Conservation (phyloP, 1,140 invertebrate genomes). For the Euwallacea fornicatus region DNA sequence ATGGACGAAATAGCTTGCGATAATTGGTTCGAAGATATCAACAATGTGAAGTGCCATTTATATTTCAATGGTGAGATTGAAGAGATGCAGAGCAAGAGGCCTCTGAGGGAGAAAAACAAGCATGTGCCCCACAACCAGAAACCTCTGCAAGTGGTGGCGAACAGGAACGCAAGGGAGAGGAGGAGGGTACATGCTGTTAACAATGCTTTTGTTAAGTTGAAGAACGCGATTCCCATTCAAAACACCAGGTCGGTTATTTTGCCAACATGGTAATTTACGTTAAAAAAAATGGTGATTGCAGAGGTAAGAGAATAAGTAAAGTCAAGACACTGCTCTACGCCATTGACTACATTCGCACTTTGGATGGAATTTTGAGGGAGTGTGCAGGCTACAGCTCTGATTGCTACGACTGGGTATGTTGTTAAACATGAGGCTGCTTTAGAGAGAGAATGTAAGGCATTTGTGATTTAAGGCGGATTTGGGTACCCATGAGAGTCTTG, state of each 20-base stretch:
- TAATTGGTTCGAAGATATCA: background rate
- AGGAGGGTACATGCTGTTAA: constrained; percentile 62
- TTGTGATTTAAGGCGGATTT: background rate
- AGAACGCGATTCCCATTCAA: constrained; percentile 57
- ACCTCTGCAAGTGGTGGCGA: constrained; percentile 59
- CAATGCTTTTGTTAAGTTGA: constrained; percentile 56
- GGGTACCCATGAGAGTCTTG: background rate
- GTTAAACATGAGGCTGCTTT: background rate
- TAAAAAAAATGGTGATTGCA: constrained; percentile 36
- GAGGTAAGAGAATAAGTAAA: constrained; percentile 55
- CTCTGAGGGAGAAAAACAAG: constrained; percentile 38
- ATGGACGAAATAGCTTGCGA: background rate
- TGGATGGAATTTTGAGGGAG: constrained; percentile 49
- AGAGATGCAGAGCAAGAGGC: constrained; percentile 7
- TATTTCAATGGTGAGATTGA: too few species aligned
- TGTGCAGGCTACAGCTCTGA: background rate
- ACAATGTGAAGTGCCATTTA: too few species aligned
- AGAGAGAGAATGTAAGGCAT: background rate
- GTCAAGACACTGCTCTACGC: constrained; percentile 56
- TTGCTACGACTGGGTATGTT: constrained; percentile 1
- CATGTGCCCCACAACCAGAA: constrained; percentile 49
- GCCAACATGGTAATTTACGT: too few species aligned
- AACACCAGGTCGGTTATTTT: constrained; percentile 48
- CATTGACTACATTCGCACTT: constrained; percentile 54
- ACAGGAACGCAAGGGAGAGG: constrained; percentile 61